phyloP scores from a whole-genome alignment of 2,113 vertebrate species.

The Butorides virescens region DNA sequence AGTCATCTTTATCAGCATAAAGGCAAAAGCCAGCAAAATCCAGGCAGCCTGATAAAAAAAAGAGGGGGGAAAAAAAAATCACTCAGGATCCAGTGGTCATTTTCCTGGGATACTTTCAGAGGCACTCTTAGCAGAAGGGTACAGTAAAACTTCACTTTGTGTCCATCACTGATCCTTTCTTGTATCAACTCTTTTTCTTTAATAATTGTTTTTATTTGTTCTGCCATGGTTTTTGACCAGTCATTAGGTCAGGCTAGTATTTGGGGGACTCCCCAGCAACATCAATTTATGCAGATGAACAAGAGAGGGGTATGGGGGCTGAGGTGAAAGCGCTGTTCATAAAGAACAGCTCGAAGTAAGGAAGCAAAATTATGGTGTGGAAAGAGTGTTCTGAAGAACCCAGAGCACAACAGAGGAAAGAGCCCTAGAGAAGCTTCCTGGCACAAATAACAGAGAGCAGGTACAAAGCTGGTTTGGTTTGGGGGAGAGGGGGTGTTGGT shows the following conservation, averaged over 20 bases:
- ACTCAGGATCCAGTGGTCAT: background rate
- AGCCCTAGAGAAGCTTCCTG: background rate
- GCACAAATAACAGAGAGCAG: background rate
- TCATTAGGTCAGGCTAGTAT: background rate
- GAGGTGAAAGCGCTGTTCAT: background rate
- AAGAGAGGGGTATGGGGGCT: background rate
- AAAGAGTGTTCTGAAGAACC: background rate
- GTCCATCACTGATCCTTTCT: background rate
- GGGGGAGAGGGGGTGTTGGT: background rate
- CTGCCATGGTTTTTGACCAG: background rate
- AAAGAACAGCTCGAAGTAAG: background rate
- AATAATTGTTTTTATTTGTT: background rate
- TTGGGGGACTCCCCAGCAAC: background rate
- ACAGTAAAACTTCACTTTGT: background rate
- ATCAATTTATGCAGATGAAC: background rate
- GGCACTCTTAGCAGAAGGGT: background rate
- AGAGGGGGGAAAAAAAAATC: accelerated
- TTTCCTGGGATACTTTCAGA: background rate
- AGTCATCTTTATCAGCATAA: background rate
- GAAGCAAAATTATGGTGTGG: background rate
- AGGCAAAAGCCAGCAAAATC: conserved; percentile 13
- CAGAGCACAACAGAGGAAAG: background rate
- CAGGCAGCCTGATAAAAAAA: background rate
- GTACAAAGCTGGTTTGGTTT: background rate
- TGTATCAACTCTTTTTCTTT: background rate